A percentile compares a stretch with the other conserved stretches of the same genome.
Evolutionary conservation across 2,113 vertebrate species (phyloP).

Genomic region (Gobius niger): DNA sequence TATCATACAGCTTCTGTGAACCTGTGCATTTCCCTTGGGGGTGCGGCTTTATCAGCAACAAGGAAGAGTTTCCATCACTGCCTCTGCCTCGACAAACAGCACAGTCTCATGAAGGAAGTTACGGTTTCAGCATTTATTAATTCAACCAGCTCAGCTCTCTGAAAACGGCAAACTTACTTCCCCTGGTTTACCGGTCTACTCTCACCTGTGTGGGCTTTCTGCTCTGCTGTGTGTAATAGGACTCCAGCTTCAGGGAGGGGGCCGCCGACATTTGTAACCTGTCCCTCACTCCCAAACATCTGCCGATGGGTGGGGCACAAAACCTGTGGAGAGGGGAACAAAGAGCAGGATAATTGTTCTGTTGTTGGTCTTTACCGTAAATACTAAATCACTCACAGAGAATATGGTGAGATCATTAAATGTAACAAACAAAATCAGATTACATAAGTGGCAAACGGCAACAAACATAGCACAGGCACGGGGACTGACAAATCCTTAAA

Average conservation of each 20-base stretch:
- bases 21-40: constrained; percentile 6
- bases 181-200: constrained; percentile 4
- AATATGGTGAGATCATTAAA: neutral
- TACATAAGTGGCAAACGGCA: neutral
- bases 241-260: constrained; percentile 77
- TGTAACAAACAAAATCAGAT: neutral
- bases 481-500: too few relatives aligned
- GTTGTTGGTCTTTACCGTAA: neutral
- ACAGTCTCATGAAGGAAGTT: neutral
- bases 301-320: constrained; percentile 80
- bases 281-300: constrained; percentile 80
- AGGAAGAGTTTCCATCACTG: constrained; percentile 14
- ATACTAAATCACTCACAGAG: neutral
- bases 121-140: neutral
- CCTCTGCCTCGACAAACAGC: neutral
- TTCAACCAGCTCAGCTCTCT: neutral
- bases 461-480: too few relatives aligned
- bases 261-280: constrained; percentile 60
- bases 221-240: constrained; percentile 72
- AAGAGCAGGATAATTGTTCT: constrained; percentile 4
- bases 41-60: constrained; percentile 16
- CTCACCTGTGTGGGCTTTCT: constrained; percentile 76
- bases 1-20: too few relatives aligned
- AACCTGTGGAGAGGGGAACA: constrained; percentile 61
- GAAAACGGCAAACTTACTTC: too few relatives aligned